Conservation (phyloP, 2,888 invertebrate genomes). For the Thera britannica region DNA sequence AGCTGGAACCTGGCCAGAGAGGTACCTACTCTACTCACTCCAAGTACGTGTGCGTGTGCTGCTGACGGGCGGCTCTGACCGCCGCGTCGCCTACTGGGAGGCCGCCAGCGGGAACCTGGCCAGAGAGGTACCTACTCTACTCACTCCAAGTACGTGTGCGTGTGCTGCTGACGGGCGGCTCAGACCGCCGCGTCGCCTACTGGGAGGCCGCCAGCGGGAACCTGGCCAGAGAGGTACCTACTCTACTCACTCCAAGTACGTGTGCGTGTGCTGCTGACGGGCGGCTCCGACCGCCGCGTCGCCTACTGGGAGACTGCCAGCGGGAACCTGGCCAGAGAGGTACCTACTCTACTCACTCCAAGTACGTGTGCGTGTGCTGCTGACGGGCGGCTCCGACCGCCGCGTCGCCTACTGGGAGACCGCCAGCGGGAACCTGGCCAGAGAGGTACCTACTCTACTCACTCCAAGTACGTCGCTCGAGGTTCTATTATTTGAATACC, state of each 20-base stretch:
- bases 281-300: neutral
- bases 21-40: neutral
- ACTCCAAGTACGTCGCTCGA: slow-evolving; percentile 58
- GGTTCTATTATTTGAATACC: no score
- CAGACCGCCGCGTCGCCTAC: slow-evolving; percentile 93
- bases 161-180: slow-evolving; percentile 91
- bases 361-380: slow-evolving; percentile 66
- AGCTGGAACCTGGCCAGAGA: slow-evolving; percentile 86
- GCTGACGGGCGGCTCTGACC: slow-evolving; percentile 1
- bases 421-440: neutral
- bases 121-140: no score
- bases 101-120: no score
- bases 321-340: neutral
- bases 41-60: neutral
- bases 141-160: no score
- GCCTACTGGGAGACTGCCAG: neutral
- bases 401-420: neutral
- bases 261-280: neutral
- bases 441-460: neutral
- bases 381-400: neutral
- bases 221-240: slow-evolving; percentile 88
- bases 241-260: neutral
- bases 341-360: neutral
- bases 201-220: slow-evolving; percentile 96
- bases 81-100: neutral